A percentile compares a stretch with the other conserved stretches of the same genome.
Evolutionary conservation across 1,140 invertebrate genomes (phyloP).

Genomic region (Diorhabda sublineata): DNA sequence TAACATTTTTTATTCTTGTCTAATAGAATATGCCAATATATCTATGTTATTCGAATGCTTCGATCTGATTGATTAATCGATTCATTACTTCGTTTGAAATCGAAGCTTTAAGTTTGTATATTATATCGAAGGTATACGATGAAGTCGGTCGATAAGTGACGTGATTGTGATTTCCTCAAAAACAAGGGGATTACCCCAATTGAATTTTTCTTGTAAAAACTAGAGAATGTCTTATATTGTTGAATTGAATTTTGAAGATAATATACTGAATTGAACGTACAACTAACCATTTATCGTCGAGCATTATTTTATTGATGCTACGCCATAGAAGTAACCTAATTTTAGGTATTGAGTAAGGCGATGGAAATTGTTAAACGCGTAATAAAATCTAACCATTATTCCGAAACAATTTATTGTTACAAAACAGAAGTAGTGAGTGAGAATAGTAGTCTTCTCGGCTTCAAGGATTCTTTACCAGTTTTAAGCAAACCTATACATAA

Average conservation of each 20-base stretch:
- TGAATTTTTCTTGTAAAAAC: background rate
- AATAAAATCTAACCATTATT: conserved; percentile 2
- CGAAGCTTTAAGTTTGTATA: too few relatives aligned
- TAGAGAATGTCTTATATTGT: background rate
- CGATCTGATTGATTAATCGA: too few relatives aligned
- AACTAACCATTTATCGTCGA: too few relatives aligned
- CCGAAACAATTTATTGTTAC: background rate
- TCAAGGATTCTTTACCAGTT: conserved; percentile 5
- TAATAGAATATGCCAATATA: too few relatives aligned
- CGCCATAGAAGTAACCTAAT: background rate
- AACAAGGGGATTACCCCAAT: conserved; percentile 9
- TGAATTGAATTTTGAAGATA: background rate
- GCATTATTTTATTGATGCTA: too few relatives aligned
- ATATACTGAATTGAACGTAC: too few relatives aligned
- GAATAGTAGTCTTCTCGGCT: conserved; percentile 7
- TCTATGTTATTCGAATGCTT: too few relatives aligned
- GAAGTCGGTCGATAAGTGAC: too few relatives aligned
- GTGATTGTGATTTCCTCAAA: background rate
- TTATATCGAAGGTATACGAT: too few relatives aligned
- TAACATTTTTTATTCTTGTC: too few relatives aligned
- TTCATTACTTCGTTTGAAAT: too few relatives aligned
- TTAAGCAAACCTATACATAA: background rate
- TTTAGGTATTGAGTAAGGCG: background rate
- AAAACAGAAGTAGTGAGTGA: conserved; percentile 4
- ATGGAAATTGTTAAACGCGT: conserved; percentile 8